Evolutionary conservation across 2,113 vertebrate genomes (phyloP).

Genomic region (Calidris pygmaea): DNA sequence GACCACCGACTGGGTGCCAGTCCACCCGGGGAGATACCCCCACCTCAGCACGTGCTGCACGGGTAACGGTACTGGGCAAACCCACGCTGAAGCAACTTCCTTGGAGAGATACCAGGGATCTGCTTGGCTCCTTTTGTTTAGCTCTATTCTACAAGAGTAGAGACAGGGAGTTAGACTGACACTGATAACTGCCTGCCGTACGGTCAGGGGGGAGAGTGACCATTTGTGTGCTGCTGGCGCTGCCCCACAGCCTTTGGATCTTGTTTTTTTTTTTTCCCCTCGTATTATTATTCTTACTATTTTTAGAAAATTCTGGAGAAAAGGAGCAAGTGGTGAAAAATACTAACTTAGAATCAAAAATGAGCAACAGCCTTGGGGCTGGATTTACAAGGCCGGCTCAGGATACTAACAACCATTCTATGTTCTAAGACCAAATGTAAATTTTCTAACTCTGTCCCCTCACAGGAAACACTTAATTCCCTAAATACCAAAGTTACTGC

Average conservation of each 20-base stretch:
- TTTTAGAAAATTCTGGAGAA: background rate
- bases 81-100: background rate
- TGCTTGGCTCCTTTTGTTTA: background rate
- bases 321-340: background rate
- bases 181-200: background rate
- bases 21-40: background rate
- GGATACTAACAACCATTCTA: background rate
- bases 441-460: background rate
- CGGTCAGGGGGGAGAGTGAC: background rate
- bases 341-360: background rate
- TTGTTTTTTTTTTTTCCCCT: background rate
- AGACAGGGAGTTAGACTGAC: background rate
- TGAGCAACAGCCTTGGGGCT: background rate
- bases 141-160: background rate
- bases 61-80: background rate
- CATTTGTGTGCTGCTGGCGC: background rate
- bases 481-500: background rate
- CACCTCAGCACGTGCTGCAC: background rate
- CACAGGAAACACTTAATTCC: background rate
- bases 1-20: background rate
- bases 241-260: background rate
- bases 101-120: background rate
- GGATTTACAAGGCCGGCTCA: background rate
- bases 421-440: background rate
- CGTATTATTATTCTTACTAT: background rate